Evolutionary conservation across 2,797 vertebrate genomes (phyloP).

Genomic region (Hyperoplus immaculatus): DNA sequence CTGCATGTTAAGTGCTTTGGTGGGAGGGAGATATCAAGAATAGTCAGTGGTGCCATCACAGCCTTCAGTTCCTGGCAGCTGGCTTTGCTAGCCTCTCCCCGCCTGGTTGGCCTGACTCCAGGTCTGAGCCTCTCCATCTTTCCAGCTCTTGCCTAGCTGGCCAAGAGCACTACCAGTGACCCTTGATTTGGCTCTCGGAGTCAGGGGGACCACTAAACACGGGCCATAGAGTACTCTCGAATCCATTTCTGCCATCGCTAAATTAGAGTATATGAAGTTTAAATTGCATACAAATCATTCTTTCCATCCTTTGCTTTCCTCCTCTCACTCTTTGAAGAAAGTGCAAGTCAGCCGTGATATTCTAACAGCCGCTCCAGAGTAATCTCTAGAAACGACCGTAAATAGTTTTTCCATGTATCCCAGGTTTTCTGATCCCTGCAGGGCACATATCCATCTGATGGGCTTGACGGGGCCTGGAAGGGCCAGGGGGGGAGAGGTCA

Average conservation of each 20-base stretch:
- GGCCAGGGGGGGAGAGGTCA: constrained; percentile 44
- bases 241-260: constrained; percentile 64
- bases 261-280: constrained; percentile 66
- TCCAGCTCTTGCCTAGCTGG: constrained; percentile 42
- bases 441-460: constrained; percentile 70
- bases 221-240: constrained; percentile 54
- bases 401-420: constrained; percentile 71
- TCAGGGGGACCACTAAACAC: constrained; percentile 62
- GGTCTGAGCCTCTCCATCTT: constrained; percentile 56
- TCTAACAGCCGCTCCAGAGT: constrained; percentile 42
- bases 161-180: constrained; percentile 62
- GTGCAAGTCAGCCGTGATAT: constrained; percentile 57
- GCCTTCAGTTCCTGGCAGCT: constrained; percentile 69
- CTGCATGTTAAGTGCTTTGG: constrained; percentile 75
- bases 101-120: constrained; percentile 64
- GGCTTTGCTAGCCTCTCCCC: constrained; percentile 61
- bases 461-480: constrained; percentile 48
- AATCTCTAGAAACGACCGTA: constrained; percentile 46
- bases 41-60: constrained; percentile 68
- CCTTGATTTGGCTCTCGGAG: constrained; percentile 56
- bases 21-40: constrained; percentile 67
- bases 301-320: constrained; percentile 51
- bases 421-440: constrained; percentile 71
- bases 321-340: constrained; percentile 54
- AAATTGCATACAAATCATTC: constrained; percentile 70